These are phyloP conservation scores for Zoanthus solanderi DNA, from an alignment of 92 coral and sea anemone species.

Conservation along the genomic window DNA sequence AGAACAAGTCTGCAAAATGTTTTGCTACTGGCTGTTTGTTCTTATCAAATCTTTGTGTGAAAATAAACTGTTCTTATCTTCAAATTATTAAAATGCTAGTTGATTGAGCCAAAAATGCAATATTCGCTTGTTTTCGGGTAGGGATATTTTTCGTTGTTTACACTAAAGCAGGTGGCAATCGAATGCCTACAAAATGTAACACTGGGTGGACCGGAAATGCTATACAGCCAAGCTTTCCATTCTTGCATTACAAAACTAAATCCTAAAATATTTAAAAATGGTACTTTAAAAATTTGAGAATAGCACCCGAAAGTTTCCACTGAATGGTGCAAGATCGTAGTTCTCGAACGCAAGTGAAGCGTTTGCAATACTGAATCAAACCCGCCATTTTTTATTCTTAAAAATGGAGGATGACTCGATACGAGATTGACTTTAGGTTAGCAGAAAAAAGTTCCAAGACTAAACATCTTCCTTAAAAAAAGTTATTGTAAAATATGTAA, in stretches of 20 bases:
- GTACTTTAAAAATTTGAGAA: not conserved
- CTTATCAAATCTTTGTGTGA: not conserved
- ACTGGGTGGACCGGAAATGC: not conserved
- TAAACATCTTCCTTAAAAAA: not conserved
- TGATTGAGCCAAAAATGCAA: not conserved
- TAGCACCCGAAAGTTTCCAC: not conserved
- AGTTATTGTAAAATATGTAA: not conserved
- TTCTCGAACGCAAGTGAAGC: not conserved
- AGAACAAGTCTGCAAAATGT: not conserved
- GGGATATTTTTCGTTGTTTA: slow-evolving; percentile 24
- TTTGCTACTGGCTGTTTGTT: not conserved
- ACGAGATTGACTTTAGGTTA: not conserved
- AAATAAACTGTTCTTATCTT: not conserved
- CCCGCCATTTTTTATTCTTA: not conserved
- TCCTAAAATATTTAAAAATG: too few species aligned
- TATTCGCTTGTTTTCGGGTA: not conserved
- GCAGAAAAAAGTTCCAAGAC: not conserved
- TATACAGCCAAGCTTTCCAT: slow-evolving; percentile 8
- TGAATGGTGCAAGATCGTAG: not conserved
- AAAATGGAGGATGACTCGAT: not conserved
- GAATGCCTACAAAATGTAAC: not conserved
- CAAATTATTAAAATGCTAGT: not conserved
- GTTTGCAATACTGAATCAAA: not conserved
- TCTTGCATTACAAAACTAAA: not conserved
- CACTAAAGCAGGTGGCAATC: slow-evolving; percentile 38